Conservation (phyloP, 2,888 invertebrate species). For the Odontothrips loti region DNA sequence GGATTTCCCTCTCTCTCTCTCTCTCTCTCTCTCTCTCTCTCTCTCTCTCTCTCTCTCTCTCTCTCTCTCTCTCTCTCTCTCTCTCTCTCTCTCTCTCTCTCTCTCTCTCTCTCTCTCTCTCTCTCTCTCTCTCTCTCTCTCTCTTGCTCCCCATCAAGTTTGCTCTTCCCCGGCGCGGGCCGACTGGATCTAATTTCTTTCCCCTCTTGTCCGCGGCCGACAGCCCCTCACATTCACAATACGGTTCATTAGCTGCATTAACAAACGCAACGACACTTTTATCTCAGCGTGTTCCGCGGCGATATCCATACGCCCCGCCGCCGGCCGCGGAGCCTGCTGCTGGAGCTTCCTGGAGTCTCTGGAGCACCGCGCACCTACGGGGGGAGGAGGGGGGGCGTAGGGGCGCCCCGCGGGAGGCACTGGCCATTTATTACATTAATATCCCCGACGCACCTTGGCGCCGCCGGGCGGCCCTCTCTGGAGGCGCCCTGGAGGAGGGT, state of each 20-base stretch:
- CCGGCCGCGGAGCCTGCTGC: too few species aligned
- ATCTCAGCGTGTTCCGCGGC: too few species aligned
- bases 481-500: not conserved
- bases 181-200: too few species aligned
- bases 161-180: not conserved
- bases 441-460: not conserved
- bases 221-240: too few species aligned
- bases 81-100: slow-evolving; percentile 8
- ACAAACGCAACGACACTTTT: too few species aligned
- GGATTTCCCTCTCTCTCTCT: not conserved
- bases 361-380: too few species aligned
- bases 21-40: slow-evolving; percentile 6
- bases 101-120: not conserved
- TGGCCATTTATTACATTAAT: not conserved
- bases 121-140: not conserved
- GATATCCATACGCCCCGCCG: too few species aligned
- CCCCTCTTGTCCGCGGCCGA: too few species aligned
- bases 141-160: not conserved
- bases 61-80: not conserved
- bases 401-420: too few species aligned
- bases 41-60: not conserved
- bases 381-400: too few species aligned
- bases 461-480: not conserved
- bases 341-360: too few species aligned
- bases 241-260: too few species aligned